Evolutionary conservation across 2,888 invertebrate genomes (phyloP).

Genomic region (Lagria hirta): DNA sequence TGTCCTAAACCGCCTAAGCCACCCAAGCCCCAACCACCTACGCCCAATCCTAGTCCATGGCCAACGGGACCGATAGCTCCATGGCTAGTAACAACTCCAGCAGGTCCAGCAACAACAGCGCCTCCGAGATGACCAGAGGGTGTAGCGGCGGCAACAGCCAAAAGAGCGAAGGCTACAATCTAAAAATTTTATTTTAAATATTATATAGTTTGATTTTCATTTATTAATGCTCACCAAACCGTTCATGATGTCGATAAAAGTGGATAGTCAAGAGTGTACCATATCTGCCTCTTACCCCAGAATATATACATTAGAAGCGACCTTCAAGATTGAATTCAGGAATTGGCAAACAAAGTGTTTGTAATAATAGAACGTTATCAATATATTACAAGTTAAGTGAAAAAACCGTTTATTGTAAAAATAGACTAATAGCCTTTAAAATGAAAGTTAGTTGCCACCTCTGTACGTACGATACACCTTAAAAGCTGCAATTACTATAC

Average conservation of each 20-base stretch:
- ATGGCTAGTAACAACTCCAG: slow-evolving; percentile 32
- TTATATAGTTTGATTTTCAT: background rate
- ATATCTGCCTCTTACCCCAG: slow-evolving; percentile 31
- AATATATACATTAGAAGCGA: slow-evolving; percentile 38
- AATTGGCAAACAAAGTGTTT: slow-evolving; percentile 9
- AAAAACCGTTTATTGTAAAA: no score
- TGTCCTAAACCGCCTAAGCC: background rate
- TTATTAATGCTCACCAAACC: slow-evolving; percentile 20
- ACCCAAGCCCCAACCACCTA: background rate
- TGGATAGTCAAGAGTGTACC: slow-evolving; percentile 34
- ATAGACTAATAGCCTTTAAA: slow-evolving; percentile 14
- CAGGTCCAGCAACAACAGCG: slow-evolving; percentile 25
- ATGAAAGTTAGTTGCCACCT: slow-evolving; percentile 17
- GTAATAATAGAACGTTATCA: slow-evolving; percentile 6
- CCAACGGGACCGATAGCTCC: slow-evolving; percentile 27
- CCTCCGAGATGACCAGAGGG: slow-evolving; percentile 30
- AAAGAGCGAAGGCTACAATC: slow-evolving; percentile 21
- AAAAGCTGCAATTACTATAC: no score
- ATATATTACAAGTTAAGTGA: slow-evolving; percentile 8
- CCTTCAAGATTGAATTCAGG: slow-evolving; percentile 23
- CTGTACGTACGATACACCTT: no score
- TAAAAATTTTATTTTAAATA: slow-evolving; percentile 11
- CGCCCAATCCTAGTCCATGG: slow-evolving; percentile 2
- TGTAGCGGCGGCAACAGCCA: slow-evolving; percentile 29
- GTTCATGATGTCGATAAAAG: slow-evolving; percentile 20